Evolutionary conservation across 1,140 invertebrate genomes (phyloP), one percentile per base, ranked within the genome.

Genomic region (Nephila pilipes): DNA sequence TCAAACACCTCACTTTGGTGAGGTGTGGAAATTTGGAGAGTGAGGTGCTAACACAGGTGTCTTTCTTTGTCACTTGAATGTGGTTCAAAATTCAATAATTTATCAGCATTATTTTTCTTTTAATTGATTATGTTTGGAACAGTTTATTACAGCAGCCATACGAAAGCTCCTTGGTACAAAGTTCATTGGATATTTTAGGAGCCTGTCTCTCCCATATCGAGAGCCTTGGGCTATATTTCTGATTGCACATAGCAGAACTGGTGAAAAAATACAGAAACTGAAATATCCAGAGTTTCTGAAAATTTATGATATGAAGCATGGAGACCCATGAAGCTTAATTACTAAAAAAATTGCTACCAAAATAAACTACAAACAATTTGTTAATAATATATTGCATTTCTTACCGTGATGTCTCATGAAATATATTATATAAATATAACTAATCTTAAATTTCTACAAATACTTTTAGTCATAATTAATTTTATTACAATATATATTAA

Each of bases 181-280:
- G 29, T 22, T 69, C 8, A 85, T 36, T 38, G 58, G 18, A 60
- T 79, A 87, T 46, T 63, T 29, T 29, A 36, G 91, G 12, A 92
- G 22, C 22, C 10, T 87, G 12, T 60, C 60, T 18, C 8, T 69
- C 8, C 36, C 22, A 22, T 60, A 10, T 2, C 25, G 81, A 57
- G 91, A 92, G 79, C 91, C 91, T 16, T 87, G 81, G 91, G 91
- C 91, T 2, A 14, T 92, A 8, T 92, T 57, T 25, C 29, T 92
- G 8, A 83, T 87, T 87, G 36, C 29, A 57, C 63, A 58, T 38
- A 87, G 91, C 36, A 83, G 29, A 55, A 92, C 91, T 12, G 80
- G 90, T 5, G 55, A 79, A 36, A 32, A 46, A 36, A 57, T 36
- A 57, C n/a, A 69, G n/a, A 58, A 57, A n/a, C 18, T 92, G 12